A percentile compares a stretch with the other conserved stretches of the same genome.
Evolutionary conservation across 2,888 invertebrate species (phyloP).

Genomic region (Caenorhabditis sulstoni): DNA sequence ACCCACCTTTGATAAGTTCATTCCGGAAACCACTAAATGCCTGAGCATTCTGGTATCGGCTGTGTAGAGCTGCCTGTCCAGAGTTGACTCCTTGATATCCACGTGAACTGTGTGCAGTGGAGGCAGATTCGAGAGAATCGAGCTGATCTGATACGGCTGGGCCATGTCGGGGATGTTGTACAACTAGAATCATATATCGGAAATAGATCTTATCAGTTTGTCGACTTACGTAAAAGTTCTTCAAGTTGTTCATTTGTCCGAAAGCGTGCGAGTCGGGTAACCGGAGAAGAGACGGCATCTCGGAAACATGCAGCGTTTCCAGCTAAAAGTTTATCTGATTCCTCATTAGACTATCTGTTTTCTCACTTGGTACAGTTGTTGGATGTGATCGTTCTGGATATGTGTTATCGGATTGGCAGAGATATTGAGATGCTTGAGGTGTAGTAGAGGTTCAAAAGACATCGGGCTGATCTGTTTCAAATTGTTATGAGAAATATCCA

Average conservation of each 20-base stretch:
- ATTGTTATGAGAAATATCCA: constrained; percentile 75
- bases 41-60: constrained; percentile 74
- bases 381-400: constrained; percentile 69
- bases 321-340: constrained; percentile 51
- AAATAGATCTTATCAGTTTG: background rate
- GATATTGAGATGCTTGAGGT: constrained; percentile 76
- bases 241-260: constrained; percentile 68
- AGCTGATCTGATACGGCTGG: constrained; percentile 68
- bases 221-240: constrained; percentile 61
- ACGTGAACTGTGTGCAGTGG: constrained; percentile 73
- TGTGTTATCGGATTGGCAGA: constrained; percentile 72
- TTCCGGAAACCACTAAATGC: constrained; percentile 70
- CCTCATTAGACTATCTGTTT: background rate
- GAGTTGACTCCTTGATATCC: constrained; percentile 68
- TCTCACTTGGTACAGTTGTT: constrained; percentile 67
- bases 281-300: constrained; percentile 70
- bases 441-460: constrained; percentile 68
- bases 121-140: constrained; percentile 72
- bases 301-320: constrained; percentile 69
- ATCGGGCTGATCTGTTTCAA: constrained; percentile 67
- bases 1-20: constrained; percentile 65
- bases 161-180: constrained; percentile 66
- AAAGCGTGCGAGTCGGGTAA: constrained; percentile 72
- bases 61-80: constrained; percentile 67
- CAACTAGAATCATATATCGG: constrained; percentile 59